Conservation (phyloP, 1,140 invertebrate genomes). For the Druon quercuslanigerum region DNA sequence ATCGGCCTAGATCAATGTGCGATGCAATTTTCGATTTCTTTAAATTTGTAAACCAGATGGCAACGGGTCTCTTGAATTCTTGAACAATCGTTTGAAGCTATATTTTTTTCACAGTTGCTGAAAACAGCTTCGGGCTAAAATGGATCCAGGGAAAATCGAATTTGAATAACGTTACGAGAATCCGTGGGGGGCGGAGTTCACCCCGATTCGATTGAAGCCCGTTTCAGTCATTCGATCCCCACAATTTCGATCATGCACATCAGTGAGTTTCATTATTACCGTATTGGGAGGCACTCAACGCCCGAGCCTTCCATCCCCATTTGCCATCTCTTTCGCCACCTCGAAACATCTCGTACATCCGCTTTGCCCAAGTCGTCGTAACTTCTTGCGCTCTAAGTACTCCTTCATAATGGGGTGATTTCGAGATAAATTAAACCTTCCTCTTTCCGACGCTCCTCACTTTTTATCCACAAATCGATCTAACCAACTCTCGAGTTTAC, state of each 20-base stretch:
- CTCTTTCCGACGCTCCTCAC: constrained; percentile 50
- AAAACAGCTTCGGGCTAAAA: constrained; percentile 28
- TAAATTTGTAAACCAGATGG: no score
- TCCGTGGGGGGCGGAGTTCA: constrained; percentile 10
- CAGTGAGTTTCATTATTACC: constrained; percentile 68
- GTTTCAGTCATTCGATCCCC: constrained; percentile 41
- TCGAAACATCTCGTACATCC: constrained; percentile 20
- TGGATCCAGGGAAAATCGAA: constrained; percentile 32
- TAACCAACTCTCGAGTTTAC: constrained; percentile 51
- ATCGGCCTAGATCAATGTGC: no score
- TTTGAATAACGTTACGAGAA: constrained; percentile 36
- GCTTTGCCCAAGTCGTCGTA: background rate
- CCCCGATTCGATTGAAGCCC: constrained; percentile 23
- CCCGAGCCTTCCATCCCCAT: constrained; percentile 13
- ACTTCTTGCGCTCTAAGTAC: background rate
- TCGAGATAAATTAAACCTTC: constrained; percentile 62
- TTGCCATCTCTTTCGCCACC: constrained; percentile 10
- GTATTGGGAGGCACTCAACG: constrained; percentile 56
- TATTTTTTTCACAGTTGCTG: background rate
- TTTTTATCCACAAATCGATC: constrained; percentile 55
- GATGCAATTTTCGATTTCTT: no score
- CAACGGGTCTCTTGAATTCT: no score
- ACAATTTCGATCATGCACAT: constrained; percentile 70
- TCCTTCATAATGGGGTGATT: background rate
- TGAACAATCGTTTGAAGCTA: no score